Evolutionary conservation across 2,797 vertebrate species (phyloP), one percentile per base, ranked within the genome.

Genomic region (Arnoldichthys spilopterus): DNA sequence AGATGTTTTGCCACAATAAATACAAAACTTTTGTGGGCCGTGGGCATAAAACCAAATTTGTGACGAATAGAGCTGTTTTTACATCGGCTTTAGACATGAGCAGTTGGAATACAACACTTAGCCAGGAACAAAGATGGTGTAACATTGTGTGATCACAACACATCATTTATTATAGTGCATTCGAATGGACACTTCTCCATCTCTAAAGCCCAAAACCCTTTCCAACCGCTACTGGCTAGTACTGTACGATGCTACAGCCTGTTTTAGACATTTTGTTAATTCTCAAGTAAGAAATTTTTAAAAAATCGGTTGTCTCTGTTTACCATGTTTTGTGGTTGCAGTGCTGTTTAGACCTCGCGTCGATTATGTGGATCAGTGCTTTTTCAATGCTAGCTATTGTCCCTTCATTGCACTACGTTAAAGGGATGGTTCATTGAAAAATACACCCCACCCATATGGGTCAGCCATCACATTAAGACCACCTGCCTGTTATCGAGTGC

Each of bases 241-340:
- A 74, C 63, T 78, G 75, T 80, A 64, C 51, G 54, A 70, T 79
- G 51, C 58, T 79, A 66, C 79, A 62, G 69, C 79, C 75, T 85
- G 66, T 72, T 78, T 79, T 80, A 72, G 54, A 5, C 54, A 80
- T 12, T 30, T 74, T 51, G 75, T 73, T 66, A 20, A 76, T 71
- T 40, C 43, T 37, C 43, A 30, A 40, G 53, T 62, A 67, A 30
- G 22, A 72, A 77, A 64, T n/a, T n/a, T n/a, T 61, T 70, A 81
- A 68, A 20, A 49, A 83, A 68, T 71, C 56, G 66, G 53, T 81
- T 73, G 74, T 75, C 24, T 79, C 74, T 79, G 30, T 79, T 78
- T 72, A 43, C 51, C 45, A 51, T 40, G 66, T 43, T 76, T 74
- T 68, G 58, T 74, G 32, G 51, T 63, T 54, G 47, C 34, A 70